phyloP scores from a whole-genome alignment of 1,140 invertebrate species.

The Conus ventricosus region DNA sequence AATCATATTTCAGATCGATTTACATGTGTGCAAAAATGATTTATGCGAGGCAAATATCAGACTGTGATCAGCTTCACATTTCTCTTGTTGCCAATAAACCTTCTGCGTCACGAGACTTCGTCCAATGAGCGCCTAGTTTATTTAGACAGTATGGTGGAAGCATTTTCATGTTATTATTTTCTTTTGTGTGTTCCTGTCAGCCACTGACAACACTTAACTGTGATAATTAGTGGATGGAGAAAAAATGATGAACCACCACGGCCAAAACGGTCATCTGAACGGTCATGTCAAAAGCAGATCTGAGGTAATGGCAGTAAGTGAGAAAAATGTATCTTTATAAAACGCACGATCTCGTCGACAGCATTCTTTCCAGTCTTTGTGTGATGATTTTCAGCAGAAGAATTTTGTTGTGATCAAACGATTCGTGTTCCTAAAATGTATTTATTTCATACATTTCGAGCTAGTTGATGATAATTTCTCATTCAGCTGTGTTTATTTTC shows the following conservation, averaged over 20 bases:
- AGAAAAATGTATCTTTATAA: background rate
- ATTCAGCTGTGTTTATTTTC: background rate
- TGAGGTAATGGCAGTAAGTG: conserved; percentile 44
- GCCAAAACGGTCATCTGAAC: conserved; percentile 57
- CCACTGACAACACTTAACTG: conserved; percentile 45
- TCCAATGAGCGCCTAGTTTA: conserved; percentile 26
- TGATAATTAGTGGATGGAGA: conserved; percentile 45
- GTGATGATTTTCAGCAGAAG: conserved; percentile 25
- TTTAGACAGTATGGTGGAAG: conserved; percentile 27
- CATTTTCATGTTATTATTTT: conserved; percentile 65
- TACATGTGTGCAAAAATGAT: background rate
- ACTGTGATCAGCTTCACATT: background rate
- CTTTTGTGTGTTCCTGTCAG: conserved; percentile 54
- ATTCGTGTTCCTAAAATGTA: background rate
- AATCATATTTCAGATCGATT: background rate
- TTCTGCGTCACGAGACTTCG: conserved; percentile 20
- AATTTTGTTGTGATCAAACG: conserved; percentile 26
- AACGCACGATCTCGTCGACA: background rate
- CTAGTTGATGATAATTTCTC: background rate
- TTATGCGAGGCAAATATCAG: background rate
- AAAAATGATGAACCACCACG: conserved; percentile 60
- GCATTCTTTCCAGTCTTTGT: conserved; percentile 19
- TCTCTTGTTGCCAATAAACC: conserved; percentile 17
- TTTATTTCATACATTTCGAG: background rate
- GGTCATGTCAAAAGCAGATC: conserved; percentile 58